A percentile compares a stretch with the other conserved stretches of the same genome.
Conservation (phyloP, 53 echinoderm and acorn worm species). For the Glandiceps talaboti region DNA sequence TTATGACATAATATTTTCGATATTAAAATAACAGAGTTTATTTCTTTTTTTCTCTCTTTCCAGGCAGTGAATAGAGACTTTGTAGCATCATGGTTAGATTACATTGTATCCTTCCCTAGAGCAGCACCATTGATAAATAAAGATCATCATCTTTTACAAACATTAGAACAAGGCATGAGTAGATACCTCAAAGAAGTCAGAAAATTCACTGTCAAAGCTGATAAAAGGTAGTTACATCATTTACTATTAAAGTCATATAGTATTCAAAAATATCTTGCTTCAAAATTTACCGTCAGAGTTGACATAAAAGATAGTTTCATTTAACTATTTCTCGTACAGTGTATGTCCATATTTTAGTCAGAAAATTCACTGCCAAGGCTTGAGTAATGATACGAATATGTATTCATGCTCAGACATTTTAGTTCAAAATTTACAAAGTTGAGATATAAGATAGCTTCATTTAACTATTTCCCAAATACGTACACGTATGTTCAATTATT, state of each 20-base stretch:
- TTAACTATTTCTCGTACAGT: conserved; percentile 3
- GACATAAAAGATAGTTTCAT: not conserved
- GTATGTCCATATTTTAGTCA: conserved; percentile 2
- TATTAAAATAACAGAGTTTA: no score
- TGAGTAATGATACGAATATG: no score
- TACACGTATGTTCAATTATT: no score
- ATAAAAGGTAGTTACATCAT: conserved; percentile 94
- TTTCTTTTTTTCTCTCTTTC: no score
- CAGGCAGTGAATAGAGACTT: conserved; percentile 72
- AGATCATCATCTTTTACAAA: conserved; percentile 59
- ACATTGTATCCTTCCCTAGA: conserved; percentile 68
- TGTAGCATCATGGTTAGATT: conserved; percentile 58
- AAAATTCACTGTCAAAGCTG: conserved; percentile 75
- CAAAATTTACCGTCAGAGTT: not conserved
- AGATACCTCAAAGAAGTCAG: conserved; percentile 82
- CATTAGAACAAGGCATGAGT: conserved; percentile 65
- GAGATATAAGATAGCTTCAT: no score
- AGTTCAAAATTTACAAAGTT: no score
- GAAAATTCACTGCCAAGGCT: no score
- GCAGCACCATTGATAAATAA: conserved; percentile 89
- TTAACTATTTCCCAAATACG: no score
- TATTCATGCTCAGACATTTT: no score
- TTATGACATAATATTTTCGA: no score
- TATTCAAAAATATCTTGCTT: no score
- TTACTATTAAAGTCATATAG: no score